Conservation (phyloP, 1,140 invertebrate genomes). For the Apis dorsata region DNA sequence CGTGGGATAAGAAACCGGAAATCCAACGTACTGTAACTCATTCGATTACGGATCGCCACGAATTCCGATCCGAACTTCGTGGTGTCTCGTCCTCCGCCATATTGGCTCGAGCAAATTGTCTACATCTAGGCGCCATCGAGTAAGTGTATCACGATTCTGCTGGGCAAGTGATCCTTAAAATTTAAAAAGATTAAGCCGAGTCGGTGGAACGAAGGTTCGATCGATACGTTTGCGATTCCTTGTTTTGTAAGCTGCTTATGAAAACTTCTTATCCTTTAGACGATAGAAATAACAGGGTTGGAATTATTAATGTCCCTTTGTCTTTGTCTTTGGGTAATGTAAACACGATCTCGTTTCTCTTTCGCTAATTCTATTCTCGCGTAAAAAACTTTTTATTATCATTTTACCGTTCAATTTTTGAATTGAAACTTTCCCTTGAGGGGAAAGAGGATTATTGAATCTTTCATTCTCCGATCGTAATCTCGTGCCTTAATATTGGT, state of each 20-base stretch:
- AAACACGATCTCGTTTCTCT: neutral
- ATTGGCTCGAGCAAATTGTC: neutral
- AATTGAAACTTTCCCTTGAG: too few relatives aligned
- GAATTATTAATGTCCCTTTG: constrained; percentile 2
- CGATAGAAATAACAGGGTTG: neutral
- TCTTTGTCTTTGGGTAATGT: neutral
- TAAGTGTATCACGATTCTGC: constrained; percentile 1
- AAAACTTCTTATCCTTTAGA: neutral
- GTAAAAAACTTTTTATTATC: too few relatives aligned
- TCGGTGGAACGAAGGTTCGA: neutral
- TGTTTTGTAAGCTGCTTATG: constrained; percentile 23
- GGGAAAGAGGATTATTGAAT: too few relatives aligned
- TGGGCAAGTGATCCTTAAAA: neutral
- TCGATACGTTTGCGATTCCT: constrained; percentile 27
- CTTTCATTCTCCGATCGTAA: too few relatives aligned
- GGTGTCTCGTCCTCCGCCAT: constrained; percentile 42
- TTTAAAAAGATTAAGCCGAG: constrained; percentile 10
- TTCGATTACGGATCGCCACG: constrained; percentile 64
- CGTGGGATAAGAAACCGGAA: constrained; percentile 75
- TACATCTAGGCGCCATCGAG: constrained; percentile 35
- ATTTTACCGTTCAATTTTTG: too few relatives aligned
- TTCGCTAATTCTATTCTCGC: too few relatives aligned
- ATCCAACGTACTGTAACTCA: constrained; percentile 64
- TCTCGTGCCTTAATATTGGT: too few relatives aligned
- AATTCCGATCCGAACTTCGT: constrained; percentile 36